Percentiles rank a stretch among this genome's conserved stretches.
These are phyloP conservation scores for Tarsius wallacei DNA, from an alignment of 2,797 vertebrate species.

Conservation along the genomic window DNA sequence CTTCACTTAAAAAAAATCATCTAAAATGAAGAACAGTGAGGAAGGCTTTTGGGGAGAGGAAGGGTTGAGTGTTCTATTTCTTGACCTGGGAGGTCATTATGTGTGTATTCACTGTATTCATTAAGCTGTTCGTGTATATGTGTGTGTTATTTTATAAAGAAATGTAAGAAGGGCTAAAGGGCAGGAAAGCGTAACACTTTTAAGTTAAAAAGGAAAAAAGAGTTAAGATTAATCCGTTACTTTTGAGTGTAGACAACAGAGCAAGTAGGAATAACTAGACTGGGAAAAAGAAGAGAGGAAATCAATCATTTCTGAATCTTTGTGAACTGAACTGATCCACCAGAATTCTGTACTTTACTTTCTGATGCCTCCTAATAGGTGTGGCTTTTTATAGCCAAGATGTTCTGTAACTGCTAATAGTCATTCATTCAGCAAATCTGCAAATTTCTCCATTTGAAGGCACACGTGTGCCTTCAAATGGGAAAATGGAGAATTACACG, in stretches of 20 bases:
- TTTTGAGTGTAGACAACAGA: not conserved
- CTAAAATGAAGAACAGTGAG: not conserved
- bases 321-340: conserved; percentile 4
- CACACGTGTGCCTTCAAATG: not conserved
- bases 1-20: not conserved
- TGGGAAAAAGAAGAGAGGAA: conserved; percentile 3
- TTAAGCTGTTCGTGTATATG: conserved; percentile 20
- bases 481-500: not conserved
- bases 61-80: conserved; percentile 31
- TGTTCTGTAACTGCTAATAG: not conserved
- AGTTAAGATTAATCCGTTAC: conserved; percentile 20
- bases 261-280: conserved; percentile 53
- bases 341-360: conserved; percentile 29
- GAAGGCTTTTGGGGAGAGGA: not conserved
- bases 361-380: not conserved
- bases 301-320: conserved; percentile 50
- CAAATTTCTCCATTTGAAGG: no score
- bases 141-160: conserved; percentile 44
- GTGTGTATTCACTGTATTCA: conserved; percentile 12
- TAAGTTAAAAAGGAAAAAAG: conserved; percentile 49
- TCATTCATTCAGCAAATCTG: not conserved
- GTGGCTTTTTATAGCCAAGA: not conserved
- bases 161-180: not conserved
- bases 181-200: conserved; percentile 9
- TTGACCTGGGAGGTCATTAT: conserved; percentile 32